phyloP scores from a whole-genome alignment of 2,113 vertebrate species.

The Microcebus ravelobensis region DNA sequence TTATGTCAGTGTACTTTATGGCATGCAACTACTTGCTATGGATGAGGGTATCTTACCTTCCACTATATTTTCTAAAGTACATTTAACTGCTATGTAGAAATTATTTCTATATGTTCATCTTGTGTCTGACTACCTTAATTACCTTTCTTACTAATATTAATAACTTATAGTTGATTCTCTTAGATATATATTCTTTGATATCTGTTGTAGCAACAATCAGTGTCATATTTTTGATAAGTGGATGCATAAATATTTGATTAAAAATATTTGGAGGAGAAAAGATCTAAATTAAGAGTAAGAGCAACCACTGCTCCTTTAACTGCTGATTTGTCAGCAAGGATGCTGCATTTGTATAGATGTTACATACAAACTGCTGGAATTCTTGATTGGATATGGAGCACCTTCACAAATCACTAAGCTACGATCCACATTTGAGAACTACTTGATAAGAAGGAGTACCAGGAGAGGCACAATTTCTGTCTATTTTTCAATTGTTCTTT shows the following conservation, averaged over 20 bases:
- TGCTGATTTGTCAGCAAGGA: neutral
- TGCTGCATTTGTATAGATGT: neutral
- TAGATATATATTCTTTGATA: neutral
- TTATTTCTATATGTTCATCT: conserved; percentile 14
- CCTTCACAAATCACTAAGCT: neutral
- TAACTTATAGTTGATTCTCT: neutral
- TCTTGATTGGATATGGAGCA: neutral
- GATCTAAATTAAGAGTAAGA: neutral
- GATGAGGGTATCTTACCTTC: neutral
- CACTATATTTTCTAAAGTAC: neutral
- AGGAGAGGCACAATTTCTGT: neutral
- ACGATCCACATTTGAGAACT: neutral
- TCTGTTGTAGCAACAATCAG: neutral
- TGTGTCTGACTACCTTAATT: neutral
- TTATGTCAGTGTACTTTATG: neutral
- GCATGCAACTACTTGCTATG: neutral
- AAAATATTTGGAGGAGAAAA: neutral
- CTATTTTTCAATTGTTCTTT: neutral
- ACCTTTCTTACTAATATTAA: neutral
- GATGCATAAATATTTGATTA: neutral
- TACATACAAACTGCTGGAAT: neutral
- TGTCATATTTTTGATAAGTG: neutral
- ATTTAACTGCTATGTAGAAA: neutral
- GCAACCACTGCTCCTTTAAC: neutral
- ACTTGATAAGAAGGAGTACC: neutral